A percentile compares a stretch with the other conserved stretches of the same genome.
phyloP scores from a whole-genome alignment of 2,113 vertebrate species.

The Fregata magnificens region DNA sequence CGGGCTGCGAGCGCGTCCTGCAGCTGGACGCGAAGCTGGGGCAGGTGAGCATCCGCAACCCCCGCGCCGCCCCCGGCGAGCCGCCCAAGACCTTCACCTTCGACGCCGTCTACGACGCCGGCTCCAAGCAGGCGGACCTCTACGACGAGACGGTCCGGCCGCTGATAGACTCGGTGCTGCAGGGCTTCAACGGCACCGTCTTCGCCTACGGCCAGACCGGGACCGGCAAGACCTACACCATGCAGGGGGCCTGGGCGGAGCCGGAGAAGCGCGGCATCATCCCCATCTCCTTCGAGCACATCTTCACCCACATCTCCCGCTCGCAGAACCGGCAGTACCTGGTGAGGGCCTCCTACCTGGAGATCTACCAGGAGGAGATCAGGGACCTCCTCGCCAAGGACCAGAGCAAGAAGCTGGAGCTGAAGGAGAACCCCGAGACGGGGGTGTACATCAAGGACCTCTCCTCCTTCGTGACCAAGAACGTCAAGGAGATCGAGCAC shows the following conservation, averaged over 20 bases:
- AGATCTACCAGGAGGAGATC: slow-evolving; percentile 98
- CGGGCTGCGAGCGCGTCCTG: slow-evolving; percentile 80
- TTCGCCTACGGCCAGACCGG: slow-evolving; percentile 95
- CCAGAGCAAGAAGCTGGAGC: slow-evolving; percentile 88
- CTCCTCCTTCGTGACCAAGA: slow-evolving; percentile 95
- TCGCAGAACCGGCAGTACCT: slow-evolving; percentile 95
- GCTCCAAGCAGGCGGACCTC: slow-evolving; percentile 86
- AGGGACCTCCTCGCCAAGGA: slow-evolving; percentile 92
- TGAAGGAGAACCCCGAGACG: slow-evolving; percentile 89
- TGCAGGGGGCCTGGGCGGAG: slow-evolving; percentile 88
- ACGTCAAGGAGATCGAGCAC: slow-evolving; percentile 93
- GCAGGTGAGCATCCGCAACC: slow-evolving; percentile 89
- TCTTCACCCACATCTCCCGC: slow-evolving; percentile 95
- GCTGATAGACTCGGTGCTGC: slow-evolving; percentile 88
- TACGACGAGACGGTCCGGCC: slow-evolving; percentile 93
- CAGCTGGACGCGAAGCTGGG: slow-evolving; percentile 88
- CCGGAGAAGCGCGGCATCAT: slow-evolving; percentile 87
- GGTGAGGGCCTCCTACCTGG: slow-evolving; percentile 95
- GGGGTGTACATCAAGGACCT: slow-evolving; percentile 94
- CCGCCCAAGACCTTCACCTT: slow-evolving; percentile 93
- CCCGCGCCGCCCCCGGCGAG: slow-evolving; percentile 82
- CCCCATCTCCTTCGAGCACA: slow-evolving; percentile 91
- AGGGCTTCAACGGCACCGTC: slow-evolving; percentile 93
- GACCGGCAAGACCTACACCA: slow-evolving; percentile 95
- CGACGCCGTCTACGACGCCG: slow-evolving; percentile 89